Percentiles rank a stretch among this genome's conserved stretches.
These are phyloP conservation scores for Globodera rostochiensis DNA, from an alignment of 1,140 invertebrate genomes.

Conservation along the genomic window DNA sequence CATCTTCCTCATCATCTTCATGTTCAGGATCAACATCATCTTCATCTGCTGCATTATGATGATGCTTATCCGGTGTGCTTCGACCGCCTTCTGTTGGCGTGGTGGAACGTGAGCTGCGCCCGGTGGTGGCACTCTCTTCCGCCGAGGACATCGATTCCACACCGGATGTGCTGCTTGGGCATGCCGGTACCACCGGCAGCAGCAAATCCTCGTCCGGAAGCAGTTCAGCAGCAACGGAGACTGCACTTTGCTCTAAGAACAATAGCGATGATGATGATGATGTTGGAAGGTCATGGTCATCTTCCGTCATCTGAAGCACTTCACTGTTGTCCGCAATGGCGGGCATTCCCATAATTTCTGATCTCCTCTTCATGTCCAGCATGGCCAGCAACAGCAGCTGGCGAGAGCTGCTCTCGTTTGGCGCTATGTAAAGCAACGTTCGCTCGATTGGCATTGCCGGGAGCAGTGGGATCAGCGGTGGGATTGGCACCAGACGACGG, in stretches of 20 bases:
- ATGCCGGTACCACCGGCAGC: background rate
- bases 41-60: background rate
- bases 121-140: background rate
- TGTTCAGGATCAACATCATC: background rate
- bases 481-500: slow-evolving; percentile 20
- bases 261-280: background rate
- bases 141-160: slow-evolving; percentile 27
- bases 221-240: background rate
- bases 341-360: background rate
- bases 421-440: slow-evolving; percentile 22
- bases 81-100: slow-evolving; percentile 8
- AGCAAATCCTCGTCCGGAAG: slow-evolving; percentile 13
- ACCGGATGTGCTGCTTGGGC: slow-evolving; percentile 28
- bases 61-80: background rate
- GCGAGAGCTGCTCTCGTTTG: slow-evolving; percentile 17
- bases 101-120: background rate
- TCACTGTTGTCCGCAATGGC: background rate
- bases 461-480: slow-evolving; percentile 9
- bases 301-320: background rate
- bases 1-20: background rate
- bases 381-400: slow-evolving; percentile 20
- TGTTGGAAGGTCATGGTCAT: background rate
- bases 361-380: slow-evolving; percentile 16
- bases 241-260: background rate
- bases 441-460: slow-evolving; percentile 19